Base-by-base conservation (phyloP, 2,888 invertebrate genomes). In the Plagodis dolabraria region DNA sequence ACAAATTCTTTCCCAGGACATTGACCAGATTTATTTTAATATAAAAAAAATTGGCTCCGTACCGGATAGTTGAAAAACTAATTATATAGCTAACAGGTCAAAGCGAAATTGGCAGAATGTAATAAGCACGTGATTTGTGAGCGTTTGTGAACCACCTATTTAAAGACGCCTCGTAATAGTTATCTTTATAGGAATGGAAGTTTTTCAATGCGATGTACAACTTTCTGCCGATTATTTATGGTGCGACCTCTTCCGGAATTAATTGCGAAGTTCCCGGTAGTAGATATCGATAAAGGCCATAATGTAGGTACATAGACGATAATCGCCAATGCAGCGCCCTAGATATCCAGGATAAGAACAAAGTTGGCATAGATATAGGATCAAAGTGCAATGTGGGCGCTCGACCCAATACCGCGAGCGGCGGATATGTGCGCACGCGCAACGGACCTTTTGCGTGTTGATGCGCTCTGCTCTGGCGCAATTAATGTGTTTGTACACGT, bases 361-460 rank as follows among this genome's bases (percentile, higher is more conserved):
- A 83, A 89, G 86, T 91, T 92, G 92, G 92, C 92, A 91, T 92
- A 88, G 89, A 90, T 85, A 82, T 83, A 79, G 85, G 89, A 90
- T 89, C 91, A 91, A 91, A 90, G 91, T 90, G 89, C 89, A 79
- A 84, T 83, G 91, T 91, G 89, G 91, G 91, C 89, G 90, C 83
- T 75, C 86, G 91, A 86, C 90, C 90, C 83, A 89, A 92, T 91
- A 91, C 92, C 89, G 76, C 85, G 76, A 76, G 77, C 79, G 72
- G 76, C 79, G 72, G 76, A 75, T 79, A 78, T 70, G 77, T 79
- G 85, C 87, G 85, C 86, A 79, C 79, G 83, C 88, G 86, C 84
- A 81, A 72, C 81, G 80, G 81, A 83, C 85, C 89, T 87, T 86
- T 85, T 80, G 80, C 80, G 79, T 70, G 57, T 38, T 60, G 70